These are phyloP conservation scores for Ailuropoda melanoleuca DNA, from an alignment of 2,113 vertebrate genomes.

Conservation along the genomic window DNA sequence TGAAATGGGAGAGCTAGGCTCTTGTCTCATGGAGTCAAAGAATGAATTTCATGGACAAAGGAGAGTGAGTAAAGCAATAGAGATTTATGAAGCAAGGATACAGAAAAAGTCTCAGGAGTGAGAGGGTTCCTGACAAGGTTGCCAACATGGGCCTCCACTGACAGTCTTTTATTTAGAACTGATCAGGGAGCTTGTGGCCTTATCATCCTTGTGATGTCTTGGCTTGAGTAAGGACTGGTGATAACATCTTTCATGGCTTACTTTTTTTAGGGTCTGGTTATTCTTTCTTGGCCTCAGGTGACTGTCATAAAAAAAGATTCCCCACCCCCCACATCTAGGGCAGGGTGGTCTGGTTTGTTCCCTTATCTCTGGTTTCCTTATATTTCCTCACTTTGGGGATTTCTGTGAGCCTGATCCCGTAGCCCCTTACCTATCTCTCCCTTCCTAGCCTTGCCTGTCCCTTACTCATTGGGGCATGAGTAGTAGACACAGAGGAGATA, in stretches of 20 bases:
- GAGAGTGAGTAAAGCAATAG: background rate
- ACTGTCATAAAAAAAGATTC: background rate
- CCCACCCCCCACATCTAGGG: background rate
- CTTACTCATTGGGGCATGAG: background rate
- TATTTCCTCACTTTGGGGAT: background rate
- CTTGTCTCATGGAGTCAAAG: background rate
- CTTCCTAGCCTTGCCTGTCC: background rate
- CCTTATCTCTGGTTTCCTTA: background rate
- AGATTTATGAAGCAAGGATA: background rate
- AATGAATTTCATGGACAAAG: background rate
- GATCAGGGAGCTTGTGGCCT: background rate
- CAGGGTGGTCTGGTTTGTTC: background rate
- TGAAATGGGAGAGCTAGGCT: background rate
- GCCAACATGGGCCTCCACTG: too few species aligned
- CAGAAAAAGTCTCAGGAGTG: background rate
- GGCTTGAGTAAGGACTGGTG: background rate
- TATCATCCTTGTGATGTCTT: background rate
- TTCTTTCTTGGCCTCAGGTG: background rate
- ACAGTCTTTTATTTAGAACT: background rate
- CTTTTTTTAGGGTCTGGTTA: background rate
- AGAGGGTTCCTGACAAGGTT: background rate
- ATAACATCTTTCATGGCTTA: background rate
- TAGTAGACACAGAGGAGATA: fast-evolving
- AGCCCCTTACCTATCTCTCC: background rate
- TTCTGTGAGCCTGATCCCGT: background rate